These are phyloP conservation scores for Apis florea DNA, from an alignment of 1,140 invertebrate genomes.

Conservation along the genomic window DNA sequence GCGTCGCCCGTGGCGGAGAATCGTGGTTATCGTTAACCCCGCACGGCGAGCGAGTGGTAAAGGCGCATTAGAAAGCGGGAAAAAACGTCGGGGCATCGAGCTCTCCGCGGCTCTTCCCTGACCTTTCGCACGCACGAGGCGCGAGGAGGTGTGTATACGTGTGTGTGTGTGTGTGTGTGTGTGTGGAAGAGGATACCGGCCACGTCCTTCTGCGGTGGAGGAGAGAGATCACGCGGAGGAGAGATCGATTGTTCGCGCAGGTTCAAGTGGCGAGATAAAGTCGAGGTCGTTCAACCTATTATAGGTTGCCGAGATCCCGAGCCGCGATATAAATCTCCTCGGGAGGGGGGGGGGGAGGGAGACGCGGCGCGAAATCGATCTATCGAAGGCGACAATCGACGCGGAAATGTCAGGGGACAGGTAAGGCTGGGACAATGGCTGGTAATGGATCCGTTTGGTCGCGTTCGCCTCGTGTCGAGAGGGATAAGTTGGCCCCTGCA, in stretches of 20 bases:
- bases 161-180: neutral
- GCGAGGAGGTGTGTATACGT: neutral
- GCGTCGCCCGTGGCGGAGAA: slow-evolving; percentile 1
- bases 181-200: slow-evolving; percentile 37
- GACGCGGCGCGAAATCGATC: slow-evolving; percentile 48
- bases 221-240: slow-evolving; percentile 34
- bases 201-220: slow-evolving; percentile 54
- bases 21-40: slow-evolving; percentile 59
- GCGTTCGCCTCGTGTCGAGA: neutral
- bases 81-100: slow-evolving; percentile 49
- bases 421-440: slow-evolving; percentile 54
- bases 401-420: slow-evolving; percentile 57
- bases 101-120: slow-evolving; percentile 40
- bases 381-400: slow-evolving; percentile 45
- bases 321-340: slow-evolving; percentile 66
- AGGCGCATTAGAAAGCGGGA: slow-evolving; percentile 59
- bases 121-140: slow-evolving; percentile 65
- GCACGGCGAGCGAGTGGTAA: slow-evolving; percentile 32
- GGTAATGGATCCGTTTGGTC: slow-evolving; percentile 54
- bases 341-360: slow-evolving; percentile 45
- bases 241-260: slow-evolving; percentile 65
- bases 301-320: slow-evolving; percentile 38
- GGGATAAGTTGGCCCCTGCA: too few relatives aligned
- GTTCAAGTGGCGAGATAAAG: slow-evolving; percentile 66
- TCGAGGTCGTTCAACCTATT: slow-evolving; percentile 69